Evolutionary conservation across 2,797 vertebrate species (phyloP), one percentile per base, ranked within the genome.

Genomic region (Molossus molossus): DNA sequence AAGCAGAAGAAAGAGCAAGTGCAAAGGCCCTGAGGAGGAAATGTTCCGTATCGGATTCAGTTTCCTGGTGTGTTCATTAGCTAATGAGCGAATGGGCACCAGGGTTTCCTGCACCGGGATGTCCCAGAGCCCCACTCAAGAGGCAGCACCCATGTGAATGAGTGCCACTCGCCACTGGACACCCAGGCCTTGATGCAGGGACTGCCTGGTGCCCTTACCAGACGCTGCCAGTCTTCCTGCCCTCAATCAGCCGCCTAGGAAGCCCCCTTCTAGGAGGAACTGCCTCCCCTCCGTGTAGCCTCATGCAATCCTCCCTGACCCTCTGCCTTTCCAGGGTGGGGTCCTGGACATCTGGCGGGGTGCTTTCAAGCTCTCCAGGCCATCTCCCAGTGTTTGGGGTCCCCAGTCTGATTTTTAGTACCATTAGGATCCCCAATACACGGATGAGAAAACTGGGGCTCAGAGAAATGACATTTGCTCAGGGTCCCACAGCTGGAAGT

Each of bases 11-110:
- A 72, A 29, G 1, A 58, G n/a, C 57, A 86, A 9, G 18, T 48
- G 83, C 76, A 85, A 87, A 85, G 90, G 62, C 73, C 73, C 94
- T 9, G 45, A 40, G 57, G 55, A 75, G 12, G 21, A 33, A 77
- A 17, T 14, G 18, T 2, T 58, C 83, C 12, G n/a, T 53, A 53
- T 17, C 57, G 3, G 14, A 45, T 11, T 65, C n/a, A 0, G 3
- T 75, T 23, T 94, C 48, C 62, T 21, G 57, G 20, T 7, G 3
- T 73, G 80, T 6, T 77, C 76, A 73, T n/a, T 23, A 83, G 48
- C 62, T 55, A 70, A 14, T 14, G 29, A 13, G 33, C 1, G 12
- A 62, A 27, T 11, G 20, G 76, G 55, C 40, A 58, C 45, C 45
- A 1, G 0, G 2, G 17, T 5, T 76, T 3, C 60, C 45, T n/a